Percentiles rank a stretch among this genome's conserved stretches.
Conservation (phyloP, 2,888 invertebrate species). For the Arrhopalites spinosus region DNA sequence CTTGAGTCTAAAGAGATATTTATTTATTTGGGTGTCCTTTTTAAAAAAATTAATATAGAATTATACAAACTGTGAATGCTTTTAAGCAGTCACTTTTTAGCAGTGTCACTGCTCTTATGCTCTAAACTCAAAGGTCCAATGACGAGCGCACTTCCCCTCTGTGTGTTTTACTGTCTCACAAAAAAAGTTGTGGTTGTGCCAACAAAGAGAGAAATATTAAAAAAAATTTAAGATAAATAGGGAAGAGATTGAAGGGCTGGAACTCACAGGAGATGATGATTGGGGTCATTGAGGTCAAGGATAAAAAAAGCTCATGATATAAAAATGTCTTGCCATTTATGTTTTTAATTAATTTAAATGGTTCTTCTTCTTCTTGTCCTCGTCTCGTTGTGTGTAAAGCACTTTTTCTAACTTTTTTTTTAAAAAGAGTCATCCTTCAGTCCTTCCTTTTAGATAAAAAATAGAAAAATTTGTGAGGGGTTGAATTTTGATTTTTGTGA, state of each 20-base stretch:
- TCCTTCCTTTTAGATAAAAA: not conserved
- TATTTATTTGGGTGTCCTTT: no score
- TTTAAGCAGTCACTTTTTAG: not conserved
- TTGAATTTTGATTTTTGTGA: not conserved
- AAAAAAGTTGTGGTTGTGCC: slow-evolving; percentile 1
- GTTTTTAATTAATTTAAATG: not conserved
- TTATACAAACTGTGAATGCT: not conserved
- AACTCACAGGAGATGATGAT: not conserved
- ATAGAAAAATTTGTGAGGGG: not conserved
- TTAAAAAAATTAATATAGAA: no score
- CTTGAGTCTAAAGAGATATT: no score
- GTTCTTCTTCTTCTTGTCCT: not conserved
- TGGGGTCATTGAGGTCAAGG: not conserved
- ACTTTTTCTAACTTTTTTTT: not conserved
- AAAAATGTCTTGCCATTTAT: slow-evolving; percentile 10
- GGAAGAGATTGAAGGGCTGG: not conserved
- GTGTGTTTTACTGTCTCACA: not conserved
- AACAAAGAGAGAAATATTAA: not conserved
- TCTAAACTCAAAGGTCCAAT: not conserved
- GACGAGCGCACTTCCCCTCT: not conserved
- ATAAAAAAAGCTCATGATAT: not conserved
- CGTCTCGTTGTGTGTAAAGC: not conserved
- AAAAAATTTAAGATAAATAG: not conserved
- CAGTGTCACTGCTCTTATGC: not conserved
- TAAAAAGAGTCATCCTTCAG: not conserved